phyloP scores from a whole-genome alignment of 2,888 invertebrate genomes.

The Lochmaea crataegi region DNA sequence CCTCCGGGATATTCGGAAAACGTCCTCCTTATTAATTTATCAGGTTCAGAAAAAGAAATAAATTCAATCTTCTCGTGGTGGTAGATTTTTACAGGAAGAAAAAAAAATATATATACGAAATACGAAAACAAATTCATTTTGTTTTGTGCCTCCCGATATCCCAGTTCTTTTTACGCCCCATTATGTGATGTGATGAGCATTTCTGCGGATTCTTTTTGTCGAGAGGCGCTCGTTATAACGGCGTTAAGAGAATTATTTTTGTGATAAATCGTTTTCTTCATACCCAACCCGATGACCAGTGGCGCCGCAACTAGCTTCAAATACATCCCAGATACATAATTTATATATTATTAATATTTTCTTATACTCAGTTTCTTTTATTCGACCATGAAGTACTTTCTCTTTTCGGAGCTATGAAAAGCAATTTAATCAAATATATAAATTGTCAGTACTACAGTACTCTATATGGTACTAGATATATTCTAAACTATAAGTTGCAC shows the following conservation, averaged over 20 bases:
- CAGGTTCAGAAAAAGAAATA: constrained; percentile 21
- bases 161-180: constrained; percentile 46
- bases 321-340: background rate
- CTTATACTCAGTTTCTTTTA: no score
- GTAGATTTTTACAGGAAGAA: constrained; percentile 11
- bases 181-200: constrained; percentile 46
- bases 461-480: no score
- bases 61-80: constrained; percentile 15
- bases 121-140: constrained; percentile 32
- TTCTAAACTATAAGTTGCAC: no score
- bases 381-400: no score
- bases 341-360: background rate
- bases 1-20: constrained; percentile 2
- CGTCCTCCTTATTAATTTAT: constrained; percentile 27
- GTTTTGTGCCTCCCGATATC: constrained; percentile 35
- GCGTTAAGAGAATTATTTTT: constrained; percentile 54
- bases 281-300: constrained; percentile 28
- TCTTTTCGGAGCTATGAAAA: no score
- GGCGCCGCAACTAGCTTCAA: background rate
- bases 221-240: constrained; percentile 51
- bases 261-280: constrained; percentile 53
- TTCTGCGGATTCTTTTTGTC: constrained; percentile 50
- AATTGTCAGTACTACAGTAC: no score
- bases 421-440: no score
- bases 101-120: constrained; percentile 9